These are phyloP conservation scores for Tenthredo mesomela DNA, from an alignment of 2,888 invertebrate species.

Conservation along the genomic window DNA sequence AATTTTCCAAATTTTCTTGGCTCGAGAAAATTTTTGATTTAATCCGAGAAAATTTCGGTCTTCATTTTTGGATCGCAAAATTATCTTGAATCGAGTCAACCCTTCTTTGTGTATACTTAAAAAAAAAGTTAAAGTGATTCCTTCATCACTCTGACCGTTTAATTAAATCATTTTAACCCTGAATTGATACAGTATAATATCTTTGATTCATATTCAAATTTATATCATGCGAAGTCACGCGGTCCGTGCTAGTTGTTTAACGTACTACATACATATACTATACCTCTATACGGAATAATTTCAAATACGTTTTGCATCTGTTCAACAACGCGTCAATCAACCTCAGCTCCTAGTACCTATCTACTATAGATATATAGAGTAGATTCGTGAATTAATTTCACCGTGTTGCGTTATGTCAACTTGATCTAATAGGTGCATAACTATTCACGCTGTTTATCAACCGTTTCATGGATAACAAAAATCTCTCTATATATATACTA, in stretches of 20 bases:
- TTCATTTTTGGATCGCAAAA: no score
- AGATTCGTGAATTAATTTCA: conserved; percentile 30
- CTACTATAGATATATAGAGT: background rate
- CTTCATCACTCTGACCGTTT: background rate
- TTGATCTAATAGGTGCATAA: background rate
- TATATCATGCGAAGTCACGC: background rate
- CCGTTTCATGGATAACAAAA: background rate
- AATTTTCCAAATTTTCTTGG: no score
- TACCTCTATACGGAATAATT: conserved; percentile 1
- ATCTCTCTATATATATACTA: no score
- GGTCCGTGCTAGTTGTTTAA: conserved; percentile 19
- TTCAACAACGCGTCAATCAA: conserved; percentile 44
- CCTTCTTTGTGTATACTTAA: no score
- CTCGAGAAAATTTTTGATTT: no score
- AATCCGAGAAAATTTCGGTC: no score
- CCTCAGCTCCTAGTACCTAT: background rate
- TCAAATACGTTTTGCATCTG: conserved; percentile 35
- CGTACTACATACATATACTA: no score
- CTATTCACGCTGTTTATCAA: background rate
- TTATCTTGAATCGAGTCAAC: no score
- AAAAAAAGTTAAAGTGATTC: background rate
- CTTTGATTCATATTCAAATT: background rate
- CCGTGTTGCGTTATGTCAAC: conserved; percentile 7
- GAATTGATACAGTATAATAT: background rate
- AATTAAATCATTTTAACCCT: background rate